Conservation (phyloP, 2,113 vertebrate genomes). For the Hippocampus guttulatus region DNA sequence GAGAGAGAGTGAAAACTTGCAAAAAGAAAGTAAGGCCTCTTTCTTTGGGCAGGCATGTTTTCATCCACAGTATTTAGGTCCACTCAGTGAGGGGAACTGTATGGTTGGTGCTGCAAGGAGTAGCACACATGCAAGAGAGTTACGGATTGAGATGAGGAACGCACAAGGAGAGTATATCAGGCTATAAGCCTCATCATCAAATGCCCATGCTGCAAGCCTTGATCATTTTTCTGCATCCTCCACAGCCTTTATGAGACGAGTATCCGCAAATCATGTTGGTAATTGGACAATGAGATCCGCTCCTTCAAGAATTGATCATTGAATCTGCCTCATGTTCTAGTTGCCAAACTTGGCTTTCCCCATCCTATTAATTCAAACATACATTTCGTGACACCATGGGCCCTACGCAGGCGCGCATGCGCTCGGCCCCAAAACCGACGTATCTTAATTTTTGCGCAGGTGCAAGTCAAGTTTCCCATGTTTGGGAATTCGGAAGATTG, state of each 20-base stretch:
- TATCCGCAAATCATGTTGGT: constrained; percentile 71
- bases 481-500: too few relatives aligned
- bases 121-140: constrained; percentile 4
- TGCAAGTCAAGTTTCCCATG: too few relatives aligned
- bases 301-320: constrained; percentile 74
- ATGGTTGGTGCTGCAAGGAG: constrained; percentile 26
- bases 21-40: too few relatives aligned
- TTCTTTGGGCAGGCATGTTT: too few relatives aligned
- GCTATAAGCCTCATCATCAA: constrained; percentile 58
- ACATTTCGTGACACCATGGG: constrained; percentile 16
- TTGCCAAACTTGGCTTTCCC: constrained; percentile 27
- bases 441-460: too few relatives aligned
- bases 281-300: constrained; percentile 73
- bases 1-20: too few relatives aligned
- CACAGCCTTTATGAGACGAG: constrained; percentile 68
- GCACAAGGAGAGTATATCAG: constrained; percentile 57
- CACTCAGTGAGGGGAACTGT: constrained; percentile 7
- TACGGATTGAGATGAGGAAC: constrained; percentile 24
- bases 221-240: constrained; percentile 67
- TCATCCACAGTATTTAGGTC: too few relatives aligned
- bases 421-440: too few relatives aligned
- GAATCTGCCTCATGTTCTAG: constrained; percentile 51
- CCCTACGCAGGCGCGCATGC: too few relatives aligned
- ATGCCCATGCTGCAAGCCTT: constrained; percentile 67
- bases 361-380: constrained; percentile 14